Evolutionary conservation across 2,113 vertebrate species (phyloP).

Genomic region (Spea multiplicata): DNA sequence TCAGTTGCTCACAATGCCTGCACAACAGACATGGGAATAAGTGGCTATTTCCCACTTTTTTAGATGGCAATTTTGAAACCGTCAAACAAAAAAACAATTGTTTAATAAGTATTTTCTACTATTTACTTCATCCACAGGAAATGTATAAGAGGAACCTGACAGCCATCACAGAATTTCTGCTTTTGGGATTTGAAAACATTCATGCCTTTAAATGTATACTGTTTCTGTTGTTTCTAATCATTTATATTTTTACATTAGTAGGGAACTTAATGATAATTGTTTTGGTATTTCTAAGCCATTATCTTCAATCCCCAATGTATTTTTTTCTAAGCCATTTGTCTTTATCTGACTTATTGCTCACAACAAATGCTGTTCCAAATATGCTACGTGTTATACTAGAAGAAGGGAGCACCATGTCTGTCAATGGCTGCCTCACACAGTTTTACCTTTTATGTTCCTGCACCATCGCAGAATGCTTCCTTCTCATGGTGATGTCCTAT

Average conservation of each 20-base stretch:
- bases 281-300: not conserved
- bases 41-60: too few species aligned
- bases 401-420: not conserved
- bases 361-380: constrained; percentile 9
- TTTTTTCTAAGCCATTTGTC: constrained; percentile 24
- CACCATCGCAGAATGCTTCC: constrained; percentile 2
- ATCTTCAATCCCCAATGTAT: constrained; percentile 12
- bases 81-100: too few species aligned
- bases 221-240: not conserved
- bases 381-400: not conserved
- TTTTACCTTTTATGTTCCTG: constrained; percentile 1
- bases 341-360: constrained; percentile 4
- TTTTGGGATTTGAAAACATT: constrained; percentile 10
- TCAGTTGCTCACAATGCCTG: too few species aligned
- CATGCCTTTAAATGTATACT: not conserved
- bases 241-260: constrained; percentile 6
- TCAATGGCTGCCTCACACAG: constrained; percentile 7
- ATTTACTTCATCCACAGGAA: too few species aligned
- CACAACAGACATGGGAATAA: too few species aligned
- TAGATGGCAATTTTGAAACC: too few species aligned
- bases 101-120: too few species aligned
- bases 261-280: constrained; percentile 13
- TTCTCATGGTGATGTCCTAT: constrained; percentile 24
- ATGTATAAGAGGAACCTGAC: constrained; percentile 10
- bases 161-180: constrained; percentile 25